Conservation (phyloP, 2,888 invertebrate species). For the Pherbina coryleti region DNA sequence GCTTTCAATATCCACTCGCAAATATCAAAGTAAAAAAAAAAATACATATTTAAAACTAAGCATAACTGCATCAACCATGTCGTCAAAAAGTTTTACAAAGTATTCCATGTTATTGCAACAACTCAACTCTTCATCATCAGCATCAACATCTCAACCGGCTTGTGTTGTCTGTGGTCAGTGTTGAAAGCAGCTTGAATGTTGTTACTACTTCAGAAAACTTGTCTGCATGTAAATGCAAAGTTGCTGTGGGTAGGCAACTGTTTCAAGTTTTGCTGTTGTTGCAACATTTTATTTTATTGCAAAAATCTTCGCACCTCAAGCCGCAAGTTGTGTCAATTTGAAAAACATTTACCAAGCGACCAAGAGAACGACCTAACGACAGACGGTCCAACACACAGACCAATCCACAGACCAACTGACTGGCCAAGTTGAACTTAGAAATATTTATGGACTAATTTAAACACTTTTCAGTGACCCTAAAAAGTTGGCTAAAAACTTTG, state of each 20-base stretch:
- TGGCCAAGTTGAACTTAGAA: neutral
- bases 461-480: neutral
- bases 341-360: neutral
- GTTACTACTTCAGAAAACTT: neutral
- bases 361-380: neutral
- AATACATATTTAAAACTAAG: no score
- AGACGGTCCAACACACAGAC: neutral
- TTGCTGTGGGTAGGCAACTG: constrained; percentile 1
- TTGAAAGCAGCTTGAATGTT: neutral
- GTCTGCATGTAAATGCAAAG: constrained; percentile 4
- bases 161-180: neutral
- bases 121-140: neutral
- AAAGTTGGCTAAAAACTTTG: neutral
- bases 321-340: constrained; percentile 17
- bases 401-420: no score
- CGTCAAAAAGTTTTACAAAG: no score
- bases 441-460: neutral
- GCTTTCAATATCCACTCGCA: no score
- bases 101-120: neutral
- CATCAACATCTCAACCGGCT: neutral
- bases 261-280: neutral
- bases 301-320: constrained; percentile 22
- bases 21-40: no score
- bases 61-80: no score
- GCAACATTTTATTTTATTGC: constrained; percentile 30